phyloP scores from a whole-genome alignment of 2,797 vertebrate genomes.

The Siniperca scherzeri region DNA sequence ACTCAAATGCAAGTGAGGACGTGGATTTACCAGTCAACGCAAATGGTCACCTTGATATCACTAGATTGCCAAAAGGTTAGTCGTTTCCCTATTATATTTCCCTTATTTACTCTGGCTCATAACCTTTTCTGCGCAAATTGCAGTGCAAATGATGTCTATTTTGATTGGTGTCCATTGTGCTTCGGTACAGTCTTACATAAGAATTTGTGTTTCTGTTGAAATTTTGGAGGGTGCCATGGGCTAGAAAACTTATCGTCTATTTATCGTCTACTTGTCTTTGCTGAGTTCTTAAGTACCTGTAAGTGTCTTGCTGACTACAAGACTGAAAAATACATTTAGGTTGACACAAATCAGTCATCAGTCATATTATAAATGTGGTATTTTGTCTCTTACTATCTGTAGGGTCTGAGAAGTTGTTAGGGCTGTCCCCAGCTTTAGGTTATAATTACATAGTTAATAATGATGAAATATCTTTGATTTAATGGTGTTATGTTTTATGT shows the following conservation, averaged over 20 bases:
- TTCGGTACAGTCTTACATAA: not conserved
- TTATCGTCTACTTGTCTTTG: not conserved
- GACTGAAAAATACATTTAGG: not conserved
- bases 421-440: not conserved
- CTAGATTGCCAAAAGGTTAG: conserved; percentile 95
- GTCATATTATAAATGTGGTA: not conserved
- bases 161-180: not conserved
- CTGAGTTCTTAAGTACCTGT: not conserved
- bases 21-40: conserved; percentile 85
- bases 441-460: not conserved
- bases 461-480: not conserved
- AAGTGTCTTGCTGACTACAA: not conserved
- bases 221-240: not conserved
- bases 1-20: conserved; percentile 88
- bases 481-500: conserved; percentile 48
- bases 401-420: not conserved
- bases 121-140: not conserved
- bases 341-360: not conserved
- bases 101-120: not conserved
- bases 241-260: not conserved
- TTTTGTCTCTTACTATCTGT: not conserved
- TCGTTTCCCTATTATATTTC: not conserved
- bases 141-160: not conserved
- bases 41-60: conserved; percentile 91
- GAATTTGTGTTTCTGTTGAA: not conserved